Evolutionary conservation across 2,888 invertebrate genomes (phyloP).

Genomic region (Trachelus tabidus): DNA sequence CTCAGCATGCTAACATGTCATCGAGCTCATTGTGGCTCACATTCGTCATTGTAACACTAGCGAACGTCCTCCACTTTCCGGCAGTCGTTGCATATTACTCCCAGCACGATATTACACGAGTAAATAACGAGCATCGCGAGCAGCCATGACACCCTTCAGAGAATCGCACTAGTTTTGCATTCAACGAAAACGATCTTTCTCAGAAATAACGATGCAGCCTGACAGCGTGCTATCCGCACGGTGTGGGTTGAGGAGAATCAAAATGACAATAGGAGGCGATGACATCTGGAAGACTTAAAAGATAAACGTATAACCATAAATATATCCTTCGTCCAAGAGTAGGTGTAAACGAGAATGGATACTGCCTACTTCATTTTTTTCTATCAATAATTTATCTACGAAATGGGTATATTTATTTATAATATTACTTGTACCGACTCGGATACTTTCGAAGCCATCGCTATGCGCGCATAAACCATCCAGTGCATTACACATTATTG

Average conservation of each 20-base stretch:
- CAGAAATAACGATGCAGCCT: constrained; percentile 19
- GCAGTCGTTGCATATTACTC: not conserved
- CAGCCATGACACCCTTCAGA: not conserved
- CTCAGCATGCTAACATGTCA: not conserved
- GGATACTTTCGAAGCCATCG: not conserved
- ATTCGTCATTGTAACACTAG: not conserved
- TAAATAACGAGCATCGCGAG: not conserved
- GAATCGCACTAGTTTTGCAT: not conserved
- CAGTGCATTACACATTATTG: constrained; percentile 18
- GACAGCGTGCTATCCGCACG: constrained; percentile 18
- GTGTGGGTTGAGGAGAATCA: constrained; percentile 7
- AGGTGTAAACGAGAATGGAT: not conserved
- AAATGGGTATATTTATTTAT: not conserved
- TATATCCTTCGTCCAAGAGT: not conserved
- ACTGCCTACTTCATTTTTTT: not conserved
- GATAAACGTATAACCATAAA: not conserved
- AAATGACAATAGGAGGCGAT: not conserved
- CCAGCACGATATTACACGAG: not conserved
- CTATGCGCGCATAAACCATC: not conserved
- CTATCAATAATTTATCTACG: not conserved
- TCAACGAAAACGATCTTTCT: constrained; percentile 15
- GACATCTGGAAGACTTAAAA: not conserved
- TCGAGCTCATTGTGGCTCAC: not conserved
- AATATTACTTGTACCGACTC: not conserved
- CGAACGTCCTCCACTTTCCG: not conserved